These are phyloP conservation scores for Brachyistius frenatus DNA, from an alignment of 2,113 vertebrate genomes.

Conservation along the genomic window DNA sequence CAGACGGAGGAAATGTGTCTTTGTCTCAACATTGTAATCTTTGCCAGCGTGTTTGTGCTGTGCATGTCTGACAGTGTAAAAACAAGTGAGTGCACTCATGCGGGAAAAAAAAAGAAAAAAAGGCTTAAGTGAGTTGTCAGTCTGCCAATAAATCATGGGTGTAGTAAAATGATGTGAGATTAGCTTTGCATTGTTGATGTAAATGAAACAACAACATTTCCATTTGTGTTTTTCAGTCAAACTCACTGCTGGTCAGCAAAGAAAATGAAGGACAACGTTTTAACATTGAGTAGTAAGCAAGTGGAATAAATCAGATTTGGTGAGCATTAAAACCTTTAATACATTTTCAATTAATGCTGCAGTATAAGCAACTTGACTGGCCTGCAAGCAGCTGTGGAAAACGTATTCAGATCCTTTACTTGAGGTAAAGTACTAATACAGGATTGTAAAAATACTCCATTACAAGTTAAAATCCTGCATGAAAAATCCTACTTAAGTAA, in stretches of 20 bases:
- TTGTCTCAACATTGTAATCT: neutral
- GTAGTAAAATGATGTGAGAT: slow-evolving; percentile 12
- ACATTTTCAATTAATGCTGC: no score
- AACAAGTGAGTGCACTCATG: neutral
- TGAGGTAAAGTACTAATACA: no score
- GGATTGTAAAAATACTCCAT: no score
- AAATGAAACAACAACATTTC: slow-evolving; percentile 46
- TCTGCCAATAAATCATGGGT: slow-evolving; percentile 23
- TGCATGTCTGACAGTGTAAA: neutral
- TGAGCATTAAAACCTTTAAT: no score
- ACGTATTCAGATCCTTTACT: no score
- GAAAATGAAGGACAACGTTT: neutral
- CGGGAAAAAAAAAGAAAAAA: neutral
- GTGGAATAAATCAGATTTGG: no score
- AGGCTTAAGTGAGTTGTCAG: neutral
- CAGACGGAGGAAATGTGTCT: neutral
- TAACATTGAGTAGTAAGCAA: no score
- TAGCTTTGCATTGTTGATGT: slow-evolving; percentile 26
- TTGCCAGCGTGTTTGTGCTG: neutral
- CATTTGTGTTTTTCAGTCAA: neutral
- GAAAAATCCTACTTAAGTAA: no score
- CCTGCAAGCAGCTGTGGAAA: no score
- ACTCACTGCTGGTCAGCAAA: neutral
- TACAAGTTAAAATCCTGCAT: no score
- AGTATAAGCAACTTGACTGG: no score